These are phyloP conservation scores for Austrofundulus limnaeus DNA, from an alignment of 2,113 vertebrate genomes.

Conservation along the genomic window DNA sequence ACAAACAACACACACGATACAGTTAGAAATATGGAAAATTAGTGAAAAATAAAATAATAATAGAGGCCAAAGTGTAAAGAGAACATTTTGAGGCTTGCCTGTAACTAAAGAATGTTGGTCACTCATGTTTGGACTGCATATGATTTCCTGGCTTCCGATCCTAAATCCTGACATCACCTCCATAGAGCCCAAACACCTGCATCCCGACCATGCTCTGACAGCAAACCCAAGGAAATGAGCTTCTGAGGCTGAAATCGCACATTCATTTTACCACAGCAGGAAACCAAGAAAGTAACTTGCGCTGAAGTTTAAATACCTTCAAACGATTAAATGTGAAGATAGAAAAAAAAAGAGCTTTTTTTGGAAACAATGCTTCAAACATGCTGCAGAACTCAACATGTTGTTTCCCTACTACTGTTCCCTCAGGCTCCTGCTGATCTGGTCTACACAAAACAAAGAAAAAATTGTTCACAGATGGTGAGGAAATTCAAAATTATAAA, in stretches of 20 bases:
- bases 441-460: too few species aligned
- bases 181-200: slow-evolving; percentile 48
- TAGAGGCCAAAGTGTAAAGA: too few species aligned
- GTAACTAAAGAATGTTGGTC: too few species aligned
- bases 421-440: slow-evolving; percentile 23
- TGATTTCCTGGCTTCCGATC: slow-evolving; percentile 23
- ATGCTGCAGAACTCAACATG: slow-evolving; percentile 57
- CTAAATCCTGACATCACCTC: slow-evolving; percentile 53
- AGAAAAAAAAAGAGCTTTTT: slow-evolving; percentile 48
- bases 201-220: slow-evolving; percentile 59
- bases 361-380: slow-evolving; percentile 47
- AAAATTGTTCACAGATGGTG: too few species aligned
- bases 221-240: slow-evolving; percentile 43
- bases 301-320: too few species aligned
- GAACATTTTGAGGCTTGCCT: too few species aligned
- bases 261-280: too few species aligned
- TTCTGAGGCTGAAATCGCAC: slow-evolving; percentile 39
- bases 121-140: slow-evolving; percentile 2
- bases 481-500: too few species aligned
- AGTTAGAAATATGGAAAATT: too few species aligned
- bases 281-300: too few species aligned
- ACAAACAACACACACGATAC: background rate
- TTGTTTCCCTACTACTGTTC: slow-evolving; percentile 19
- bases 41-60: too few species aligned
- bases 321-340: too few species aligned